Evolutionary conservation across 2,888 invertebrate species (phyloP).

Genomic region (Subacronicta megacephala): DNA sequence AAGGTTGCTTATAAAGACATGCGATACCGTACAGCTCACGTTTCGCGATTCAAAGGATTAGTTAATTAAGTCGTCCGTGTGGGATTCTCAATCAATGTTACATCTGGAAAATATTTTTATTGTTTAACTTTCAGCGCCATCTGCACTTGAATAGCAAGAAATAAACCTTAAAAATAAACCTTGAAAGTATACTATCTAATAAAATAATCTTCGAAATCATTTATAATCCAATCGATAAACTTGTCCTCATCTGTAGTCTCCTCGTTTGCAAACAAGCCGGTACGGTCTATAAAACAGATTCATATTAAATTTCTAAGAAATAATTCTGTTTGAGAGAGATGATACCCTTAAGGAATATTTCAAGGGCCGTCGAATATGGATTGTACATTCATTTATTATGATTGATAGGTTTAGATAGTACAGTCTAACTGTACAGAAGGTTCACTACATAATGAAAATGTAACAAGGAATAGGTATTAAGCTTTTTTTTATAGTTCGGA

Average conservation of each 20-base stretch:
- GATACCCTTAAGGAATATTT: constrained; percentile 33
- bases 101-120: constrained; percentile 26
- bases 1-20: constrained; percentile 38
- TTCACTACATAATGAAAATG: not conserved
- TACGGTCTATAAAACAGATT: not conserved
- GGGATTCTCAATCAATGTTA: constrained; percentile 40
- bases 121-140: constrained; percentile 9
- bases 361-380: constrained; percentile 33
- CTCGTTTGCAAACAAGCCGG: no score
- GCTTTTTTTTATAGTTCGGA: no score
- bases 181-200: no score
- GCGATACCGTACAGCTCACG: constrained; percentile 50
- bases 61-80: constrained; percentile 51
- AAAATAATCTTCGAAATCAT: no score
- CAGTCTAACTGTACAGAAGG: constrained; percentile 13
- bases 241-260: no score
- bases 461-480: no score
- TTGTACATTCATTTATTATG: constrained; percentile 40
- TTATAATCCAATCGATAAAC: no score
- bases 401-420: constrained; percentile 27
- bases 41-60: constrained; percentile 57
- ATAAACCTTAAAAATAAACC: no score
- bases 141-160: constrained; percentile 3
- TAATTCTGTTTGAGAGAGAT: constrained; percentile 30
- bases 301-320: constrained; percentile 19